Percentiles rank a stretch among this genome's conserved stretches.
Conservation (phyloP, 1,140 invertebrate species). For the Dermatophagoides farinae region DNA sequence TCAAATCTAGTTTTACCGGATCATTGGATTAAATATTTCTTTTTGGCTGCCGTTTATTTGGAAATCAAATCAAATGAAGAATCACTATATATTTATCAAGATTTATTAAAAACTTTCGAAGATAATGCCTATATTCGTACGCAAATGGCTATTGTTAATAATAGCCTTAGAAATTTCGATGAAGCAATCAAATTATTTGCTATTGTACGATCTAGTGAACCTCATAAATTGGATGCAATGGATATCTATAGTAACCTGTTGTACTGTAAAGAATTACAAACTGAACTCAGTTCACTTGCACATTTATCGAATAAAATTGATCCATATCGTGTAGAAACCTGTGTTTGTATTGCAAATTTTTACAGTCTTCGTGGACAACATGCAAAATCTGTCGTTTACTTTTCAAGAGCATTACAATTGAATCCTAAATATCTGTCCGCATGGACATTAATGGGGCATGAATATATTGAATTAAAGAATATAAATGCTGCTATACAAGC, state of each 20-base stretch:
- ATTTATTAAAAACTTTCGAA: slow-evolving; percentile 49
- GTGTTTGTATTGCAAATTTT: slow-evolving; percentile 96
- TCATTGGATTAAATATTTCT: slow-evolving; percentile 89
- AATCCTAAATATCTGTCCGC: slow-evolving; percentile 83
- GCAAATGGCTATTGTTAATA: slow-evolving; percentile 73
- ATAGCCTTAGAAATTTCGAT: slow-evolving; percentile 80
- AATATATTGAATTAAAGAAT: slow-evolving; percentile 98
- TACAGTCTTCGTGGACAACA: slow-evolving; percentile 89
- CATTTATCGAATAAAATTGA: slow-evolving; percentile 81
- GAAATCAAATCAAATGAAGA: slow-evolving; percentile 67
- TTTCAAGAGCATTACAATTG: slow-evolving; percentile 64
- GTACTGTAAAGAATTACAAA: slow-evolving; percentile 56
- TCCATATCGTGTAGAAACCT: slow-evolving; percentile 91
- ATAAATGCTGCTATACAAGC: slow-evolving; percentile 89
- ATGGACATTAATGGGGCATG: slow-evolving; percentile 96
- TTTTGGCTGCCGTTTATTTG: slow-evolving; percentile 68
- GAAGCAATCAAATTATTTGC: slow-evolving; percentile 64
- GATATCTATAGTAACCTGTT: slow-evolving; percentile 91
- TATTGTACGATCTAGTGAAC: slow-evolving; percentile 59
- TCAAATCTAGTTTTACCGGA: slow-evolving; percentile 47
- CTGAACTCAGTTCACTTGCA: slow-evolving; percentile 76
- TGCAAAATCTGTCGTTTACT: slow-evolving; percentile 87
- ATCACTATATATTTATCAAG: slow-evolving; percentile 56
- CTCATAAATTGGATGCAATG: slow-evolving; percentile 78
- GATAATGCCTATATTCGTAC: slow-evolving; percentile 73